Percentiles rank a stretch among this genome's conserved stretches.
Evolutionary conservation across 2,888 invertebrate genomes (phyloP).

Genomic region (Aleiodes testaceus): DNA sequence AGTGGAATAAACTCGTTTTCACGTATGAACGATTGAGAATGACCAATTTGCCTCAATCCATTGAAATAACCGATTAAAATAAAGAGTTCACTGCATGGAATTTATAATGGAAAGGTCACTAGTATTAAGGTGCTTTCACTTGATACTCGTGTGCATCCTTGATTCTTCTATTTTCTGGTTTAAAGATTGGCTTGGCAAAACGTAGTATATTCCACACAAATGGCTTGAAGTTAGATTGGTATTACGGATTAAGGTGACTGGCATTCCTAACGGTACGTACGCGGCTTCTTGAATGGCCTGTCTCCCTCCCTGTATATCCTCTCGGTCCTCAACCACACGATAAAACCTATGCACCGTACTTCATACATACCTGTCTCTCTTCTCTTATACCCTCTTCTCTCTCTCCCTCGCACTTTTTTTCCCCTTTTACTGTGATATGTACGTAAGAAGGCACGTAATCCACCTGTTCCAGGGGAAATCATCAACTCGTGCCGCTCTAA

Average conservation of each 20-base stretch:
- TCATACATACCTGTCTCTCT: slow-evolving; percentile 12
- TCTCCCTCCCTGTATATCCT: slow-evolving; percentile 26
- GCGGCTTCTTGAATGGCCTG: slow-evolving; percentile 38
- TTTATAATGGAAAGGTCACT: slow-evolving; percentile 3
- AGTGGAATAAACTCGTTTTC: too few species aligned
- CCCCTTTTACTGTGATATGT: slow-evolving; percentile 1
- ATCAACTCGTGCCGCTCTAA: neutral
- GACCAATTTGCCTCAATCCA: too few species aligned
- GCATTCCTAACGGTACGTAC: slow-evolving; percentile 61
- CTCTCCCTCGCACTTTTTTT: neutral
- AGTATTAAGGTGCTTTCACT: slow-evolving; percentile 9
- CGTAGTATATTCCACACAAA: too few species aligned
- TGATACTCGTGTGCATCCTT: slow-evolving; percentile 5
- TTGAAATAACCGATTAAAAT: too few species aligned
- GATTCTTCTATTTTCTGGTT: neutral
- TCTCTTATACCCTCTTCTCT: slow-evolving; percentile 11
- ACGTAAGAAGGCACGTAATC: slow-evolving; percentile 11
- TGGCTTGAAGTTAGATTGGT: slow-evolving; percentile 5
- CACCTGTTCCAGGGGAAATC: slow-evolving; percentile 13
- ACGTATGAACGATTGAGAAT: too few species aligned
- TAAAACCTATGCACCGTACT: slow-evolving; percentile 1
- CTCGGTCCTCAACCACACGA: slow-evolving; percentile 1
- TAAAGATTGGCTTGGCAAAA: neutral
- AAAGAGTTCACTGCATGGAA: neutral
- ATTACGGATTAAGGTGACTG: slow-evolving; percentile 55